Conservation (phyloP, 2,888 invertebrate species). For the Thera britannica region DNA sequence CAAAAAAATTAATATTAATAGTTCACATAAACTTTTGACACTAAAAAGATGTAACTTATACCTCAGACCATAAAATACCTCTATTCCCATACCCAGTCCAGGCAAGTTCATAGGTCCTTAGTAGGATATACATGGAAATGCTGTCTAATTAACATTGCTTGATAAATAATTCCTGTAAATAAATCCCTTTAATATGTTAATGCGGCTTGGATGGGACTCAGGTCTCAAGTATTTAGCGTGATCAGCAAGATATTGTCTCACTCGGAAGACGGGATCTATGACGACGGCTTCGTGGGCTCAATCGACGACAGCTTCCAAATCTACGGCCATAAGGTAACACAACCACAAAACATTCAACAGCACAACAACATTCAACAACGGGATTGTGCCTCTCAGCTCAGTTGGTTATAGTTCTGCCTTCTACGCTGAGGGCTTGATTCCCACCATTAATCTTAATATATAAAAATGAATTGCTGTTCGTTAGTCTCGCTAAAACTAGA, state of each 20-base stretch:
- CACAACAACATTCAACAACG: too few species aligned
- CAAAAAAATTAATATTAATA: too few species aligned
- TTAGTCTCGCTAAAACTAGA: too few species aligned
- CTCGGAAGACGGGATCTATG: constrained; percentile 90
- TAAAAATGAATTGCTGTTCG: not conserved
- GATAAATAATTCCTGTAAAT: constrained; percentile 1
- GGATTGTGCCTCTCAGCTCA: not conserved
- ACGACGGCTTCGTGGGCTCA: constrained; percentile 67
- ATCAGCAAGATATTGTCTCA: constrained; percentile 97
- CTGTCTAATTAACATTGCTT: not conserved
- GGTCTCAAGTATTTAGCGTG: constrained; percentile 97
- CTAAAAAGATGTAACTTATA: too few species aligned
- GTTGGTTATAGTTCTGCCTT: not conserved
- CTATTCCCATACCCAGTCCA: too few species aligned
- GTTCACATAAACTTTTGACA: too few species aligned
- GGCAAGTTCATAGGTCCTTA: too few species aligned
- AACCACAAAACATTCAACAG: not conserved
- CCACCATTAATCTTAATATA: not conserved
- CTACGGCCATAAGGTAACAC: constrained; percentile 60
- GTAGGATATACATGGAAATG: too few species aligned
- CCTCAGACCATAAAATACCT: too few species aligned
- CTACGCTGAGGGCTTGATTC: not conserved
- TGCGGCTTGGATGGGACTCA: constrained; percentile 61
- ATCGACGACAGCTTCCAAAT: constrained; percentile 74
- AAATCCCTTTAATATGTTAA: constrained; percentile 50